Percentiles rank a stretch among this genome's conserved stretches.
These are phyloP conservation scores for Balanococcus diminutus DNA, from an alignment of 2,888 invertebrate species.

Conservation along the genomic window DNA sequence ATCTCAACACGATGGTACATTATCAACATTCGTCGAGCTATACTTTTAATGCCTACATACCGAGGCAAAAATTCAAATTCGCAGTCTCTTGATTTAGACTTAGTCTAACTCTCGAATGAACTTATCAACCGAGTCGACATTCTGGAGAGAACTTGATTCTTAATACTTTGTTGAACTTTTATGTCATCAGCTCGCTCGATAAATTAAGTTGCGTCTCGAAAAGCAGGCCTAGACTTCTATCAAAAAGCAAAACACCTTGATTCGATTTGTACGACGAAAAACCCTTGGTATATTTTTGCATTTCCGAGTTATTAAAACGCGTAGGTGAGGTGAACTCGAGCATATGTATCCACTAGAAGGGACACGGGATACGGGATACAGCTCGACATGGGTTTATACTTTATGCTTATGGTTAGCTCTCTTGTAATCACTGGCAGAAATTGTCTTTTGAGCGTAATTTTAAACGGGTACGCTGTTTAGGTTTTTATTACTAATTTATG, in stretches of 20 bases:
- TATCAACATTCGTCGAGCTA: conserved; percentile 1
- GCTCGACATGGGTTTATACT: background rate
- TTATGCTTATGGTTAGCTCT: background rate
- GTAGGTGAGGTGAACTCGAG: background rate
- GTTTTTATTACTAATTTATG: conserved; percentile 26
- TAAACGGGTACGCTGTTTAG: background rate
- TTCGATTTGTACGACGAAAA: background rate
- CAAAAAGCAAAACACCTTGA: too few species aligned
- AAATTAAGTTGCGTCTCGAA: background rate
- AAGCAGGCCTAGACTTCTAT: background rate
- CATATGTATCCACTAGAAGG: background rate
- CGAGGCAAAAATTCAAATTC: background rate
- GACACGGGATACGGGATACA: too few species aligned
- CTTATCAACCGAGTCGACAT: background rate
- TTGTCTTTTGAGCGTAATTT: conserved; percentile 21
- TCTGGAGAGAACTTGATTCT: conserved; percentile 13
- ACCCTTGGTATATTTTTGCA: background rate
- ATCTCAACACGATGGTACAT: background rate
- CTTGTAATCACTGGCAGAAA: background rate
- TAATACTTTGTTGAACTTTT: conserved; percentile 31
- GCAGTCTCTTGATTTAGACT: background rate
- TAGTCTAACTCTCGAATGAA: background rate
- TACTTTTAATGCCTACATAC: background rate
- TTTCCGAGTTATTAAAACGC: background rate
- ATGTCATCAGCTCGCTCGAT: conserved; percentile 30